Base-by-base conservation (phyloP, 2,113 vertebrate species). In the Cryptotis parvus region DNA sequence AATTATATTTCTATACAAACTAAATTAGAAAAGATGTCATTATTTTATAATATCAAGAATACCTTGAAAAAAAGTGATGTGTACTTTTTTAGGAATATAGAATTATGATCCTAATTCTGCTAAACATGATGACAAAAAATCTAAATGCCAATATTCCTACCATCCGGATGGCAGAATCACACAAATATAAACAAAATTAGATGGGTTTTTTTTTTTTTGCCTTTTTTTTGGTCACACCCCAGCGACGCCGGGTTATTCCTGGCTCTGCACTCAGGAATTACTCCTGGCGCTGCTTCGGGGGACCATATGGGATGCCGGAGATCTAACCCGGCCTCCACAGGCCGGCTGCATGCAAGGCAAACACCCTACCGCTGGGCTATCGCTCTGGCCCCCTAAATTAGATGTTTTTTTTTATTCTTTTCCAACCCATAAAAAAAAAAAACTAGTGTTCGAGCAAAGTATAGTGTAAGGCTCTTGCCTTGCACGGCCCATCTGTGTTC, bases 31-130 rank as follows among this genome's bases (percentile, higher is more conserved):
- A 37, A 55, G 75, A 39, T 72, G 80, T 43, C 58, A 58, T 69
- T 26, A 66, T 89, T 88, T 92, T 68, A 88, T 10, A 87, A 3
- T 39, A 81, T 88, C 12, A 70, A 93, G 61, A 78, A 77, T 91
- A 73, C 11, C 45, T 84, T 2, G 16, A 63, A 39, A 4, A 90
- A 93, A 92, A 92, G 79, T 77, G 20, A 70, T 10, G 18, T 39
- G 22, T 55, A 55, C 5, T 55, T 55, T 55, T 55, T 18, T n/a
- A 55, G 52, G 5, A 55, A 55, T 20, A 39, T 26, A 66, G 83
- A 27, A 43, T 31, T 63, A 63, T 72, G 11, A 52, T 52, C 74
- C 22, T 6, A 73, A n/a, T 84, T 88, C 77, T 84, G 35, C 68
- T 49, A 91, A 90, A 90, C 39, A 77, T 4, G 12, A 5, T 65